phyloP scores from a whole-genome alignment of 2,888 invertebrate species.

The Molorchus minor region DNA sequence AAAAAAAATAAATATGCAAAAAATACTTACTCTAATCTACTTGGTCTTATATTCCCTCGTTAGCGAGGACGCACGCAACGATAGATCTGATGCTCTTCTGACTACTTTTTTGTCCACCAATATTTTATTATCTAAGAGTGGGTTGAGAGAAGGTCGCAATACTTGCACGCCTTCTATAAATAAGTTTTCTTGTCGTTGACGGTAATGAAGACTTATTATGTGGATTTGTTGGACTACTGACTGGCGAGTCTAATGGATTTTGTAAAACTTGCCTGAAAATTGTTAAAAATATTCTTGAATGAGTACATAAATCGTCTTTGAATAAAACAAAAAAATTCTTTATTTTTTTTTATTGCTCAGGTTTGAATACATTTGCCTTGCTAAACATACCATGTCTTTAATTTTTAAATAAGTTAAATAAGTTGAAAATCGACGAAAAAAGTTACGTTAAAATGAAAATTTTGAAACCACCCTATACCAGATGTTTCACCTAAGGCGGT shows the following conservation, averaged over 20 bases:
- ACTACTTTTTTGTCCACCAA: slow-evolving; percentile 48
- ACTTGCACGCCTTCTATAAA: slow-evolving; percentile 65
- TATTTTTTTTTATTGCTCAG: not conserved
- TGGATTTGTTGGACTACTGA: slow-evolving; percentile 27
- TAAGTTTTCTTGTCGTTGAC: slow-evolving; percentile 44
- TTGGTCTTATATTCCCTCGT: slow-evolving; percentile 60
- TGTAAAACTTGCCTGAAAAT: slow-evolving; percentile 57
- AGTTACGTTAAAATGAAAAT: too few relatives aligned
- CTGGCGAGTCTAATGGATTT: slow-evolving; percentile 45
- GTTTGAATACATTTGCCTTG: not conserved
- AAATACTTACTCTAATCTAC: slow-evolving; percentile 58
- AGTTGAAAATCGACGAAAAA: too few relatives aligned
- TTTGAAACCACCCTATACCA: too few relatives aligned
- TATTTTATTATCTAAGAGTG: slow-evolving; percentile 8
- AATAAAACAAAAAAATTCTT: not conserved
- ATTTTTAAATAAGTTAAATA: too few relatives aligned
- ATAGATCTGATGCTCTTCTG: slow-evolving; percentile 57
- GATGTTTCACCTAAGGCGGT: too few relatives aligned
- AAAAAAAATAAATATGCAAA: not conserved
- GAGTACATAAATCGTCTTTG: too few relatives aligned
- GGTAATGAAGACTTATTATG: slow-evolving; percentile 28
- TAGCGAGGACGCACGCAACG: slow-evolving; percentile 52
- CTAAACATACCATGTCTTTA: not conserved
- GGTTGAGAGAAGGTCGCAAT: slow-evolving; percentile 66
- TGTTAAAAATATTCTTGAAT: too few relatives aligned